A percentile compares a stretch with the other conserved stretches of the same genome.
Conservation (phyloP, 1,140 invertebrate genomes). For the Zaprionus tsacasi region DNA sequence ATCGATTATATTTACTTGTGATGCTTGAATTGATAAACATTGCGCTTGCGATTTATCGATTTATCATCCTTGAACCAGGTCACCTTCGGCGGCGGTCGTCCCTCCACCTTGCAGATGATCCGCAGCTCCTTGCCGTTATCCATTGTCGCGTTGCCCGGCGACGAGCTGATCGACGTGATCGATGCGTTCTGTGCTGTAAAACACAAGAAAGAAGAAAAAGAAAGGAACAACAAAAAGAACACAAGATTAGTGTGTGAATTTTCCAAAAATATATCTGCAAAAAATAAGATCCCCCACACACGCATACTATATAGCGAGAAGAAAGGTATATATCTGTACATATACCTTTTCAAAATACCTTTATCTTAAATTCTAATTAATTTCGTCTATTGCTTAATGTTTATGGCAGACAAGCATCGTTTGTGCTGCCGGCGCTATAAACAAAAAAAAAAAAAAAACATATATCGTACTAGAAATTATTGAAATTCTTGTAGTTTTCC, state of each 20-base stretch:
- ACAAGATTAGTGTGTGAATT: slow-evolving; percentile 17
- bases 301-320: background rate
- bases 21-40: slow-evolving; percentile 82
- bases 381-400: slow-evolving; percentile 48
- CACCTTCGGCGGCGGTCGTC: slow-evolving; percentile 88
- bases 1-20: slow-evolving; percentile 69
- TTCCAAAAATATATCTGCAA: background rate
- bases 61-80: slow-evolving; percentile 90
- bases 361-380: slow-evolving; percentile 41
- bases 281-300: background rate
- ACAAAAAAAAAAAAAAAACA: slow-evolving; percentile 53
- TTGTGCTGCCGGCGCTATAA: slow-evolving; percentile 48
- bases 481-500: slow-evolving; percentile 45
- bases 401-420: slow-evolving; percentile 40
- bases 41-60: slow-evolving; percentile 84
- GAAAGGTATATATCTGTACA: background rate
- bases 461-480: slow-evolving; percentile 63
- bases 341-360: slow-evolving; percentile 13
- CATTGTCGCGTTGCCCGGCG: slow-evolving; percentile 70
- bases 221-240: slow-evolving; percentile 1
- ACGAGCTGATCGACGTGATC: slow-evolving; percentile 63
- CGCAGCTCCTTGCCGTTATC: slow-evolving; percentile 86
- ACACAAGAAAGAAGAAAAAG: slow-evolving; percentile 42
- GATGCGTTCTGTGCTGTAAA: slow-evolving; percentile 84
- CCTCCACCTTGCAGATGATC: slow-evolving; percentile 88